Evolutionary conservation across 2,888 invertebrate species (phyloP), one percentile per base, ranked within the genome.

Genomic region (Steinernema scapterisci): DNA sequence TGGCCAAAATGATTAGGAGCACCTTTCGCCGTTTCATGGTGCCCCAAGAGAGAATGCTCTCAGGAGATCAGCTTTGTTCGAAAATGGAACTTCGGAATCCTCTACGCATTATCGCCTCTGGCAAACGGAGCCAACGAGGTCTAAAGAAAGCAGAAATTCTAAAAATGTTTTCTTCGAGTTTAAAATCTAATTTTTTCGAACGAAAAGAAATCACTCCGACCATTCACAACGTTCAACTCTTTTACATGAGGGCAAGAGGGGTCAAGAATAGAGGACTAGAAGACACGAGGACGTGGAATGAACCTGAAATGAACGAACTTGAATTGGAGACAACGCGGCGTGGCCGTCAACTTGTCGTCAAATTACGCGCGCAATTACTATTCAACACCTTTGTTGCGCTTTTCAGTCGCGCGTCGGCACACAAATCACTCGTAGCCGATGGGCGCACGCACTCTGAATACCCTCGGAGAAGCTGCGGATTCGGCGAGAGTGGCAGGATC

Each of bases 361-460:
- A 63, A 63, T 63, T 63, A 63, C 63, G 63, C 63, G 63, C 31
- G 63, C 63, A 63, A 63, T 63, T 63, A 31, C 31, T 25, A 63
- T 27, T 63, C 63, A 63, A 63, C 63, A 63, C 63, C 63, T 63
- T 63, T 63, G 54, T 54, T 54, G 54, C 25, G 63, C 31, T 63
- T 27, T 63, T 13, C 11, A 13, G 11, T 25, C 31, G 63, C 9
- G 31, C 25, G 19, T 21, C 21, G 52, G 52, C 27, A 19, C 16
- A 19, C 48, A 48, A 48, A 48, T 48, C 13, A 48, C 48, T 16
- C 13, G 16, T 48, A 48, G 38, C 38, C 3, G 38, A 38, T 3
- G 38, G 38, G 9, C 3, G 38, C 38, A 38, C 38, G 38, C 38
- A 38, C 38, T 38, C 38, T 38, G 38, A 38, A 38, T 38, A 38